Evolutionary conservation across 2,888 invertebrate species (phyloP).

Genomic region (Apodemia hepburni): DNA sequence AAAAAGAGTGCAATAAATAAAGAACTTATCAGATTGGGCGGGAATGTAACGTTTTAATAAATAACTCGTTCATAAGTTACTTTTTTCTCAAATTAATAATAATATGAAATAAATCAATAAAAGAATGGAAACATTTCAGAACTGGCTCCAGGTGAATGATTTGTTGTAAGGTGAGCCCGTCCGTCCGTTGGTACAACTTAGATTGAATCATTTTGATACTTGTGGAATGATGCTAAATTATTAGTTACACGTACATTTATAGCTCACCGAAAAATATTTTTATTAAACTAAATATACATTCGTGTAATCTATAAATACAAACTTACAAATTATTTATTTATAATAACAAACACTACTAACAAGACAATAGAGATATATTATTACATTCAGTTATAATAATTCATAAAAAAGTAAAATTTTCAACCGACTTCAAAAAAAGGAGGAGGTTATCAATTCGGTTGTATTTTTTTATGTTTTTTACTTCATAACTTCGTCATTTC

Average conservation of each 20-base stretch:
- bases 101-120: conserved; percentile 77
- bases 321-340: no score
- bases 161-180: conserved; percentile 74
- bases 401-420: no score
- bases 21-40: conserved; percentile 66
- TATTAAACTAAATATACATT: no score
- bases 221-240: conserved; percentile 25
- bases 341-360: no score
- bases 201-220: conserved; percentile 47
- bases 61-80: conserved; percentile 52
- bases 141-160: conserved; percentile 69
- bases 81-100: conserved; percentile 70
- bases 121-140: conserved; percentile 73
- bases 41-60: conserved; percentile 63
- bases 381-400: no score
- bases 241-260: not conserved
- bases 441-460: no score
- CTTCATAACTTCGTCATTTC: no score
- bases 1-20: conserved; percentile 48
- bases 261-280: no score
- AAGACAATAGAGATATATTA: no score
- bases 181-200: conserved; percentile 38
- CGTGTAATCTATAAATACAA: no score
- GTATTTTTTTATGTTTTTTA: no score
- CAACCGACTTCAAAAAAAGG: no score